These are phyloP conservation scores for Temnopleurus reevesii DNA, from an alignment of 53 echinoderm and acorn worm genomes.

Conservation along the genomic window DNA sequence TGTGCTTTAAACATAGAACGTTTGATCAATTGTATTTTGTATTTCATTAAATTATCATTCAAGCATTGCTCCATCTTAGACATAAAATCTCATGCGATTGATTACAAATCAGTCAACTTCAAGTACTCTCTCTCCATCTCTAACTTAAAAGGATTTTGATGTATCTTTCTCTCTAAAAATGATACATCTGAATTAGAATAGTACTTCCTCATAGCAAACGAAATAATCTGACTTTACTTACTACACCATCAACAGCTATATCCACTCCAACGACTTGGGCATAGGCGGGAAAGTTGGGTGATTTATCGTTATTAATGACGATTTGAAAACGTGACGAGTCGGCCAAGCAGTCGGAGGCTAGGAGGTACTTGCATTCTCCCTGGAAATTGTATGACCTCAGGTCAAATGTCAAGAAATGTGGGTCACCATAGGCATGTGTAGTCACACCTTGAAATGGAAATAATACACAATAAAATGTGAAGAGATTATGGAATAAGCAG, in stretches of 20 bases:
- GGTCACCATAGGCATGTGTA: slow-evolving; percentile 67
- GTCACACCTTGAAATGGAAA: background rate
- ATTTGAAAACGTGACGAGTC: slow-evolving; percentile 67
- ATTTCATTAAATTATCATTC: too few relatives aligned
- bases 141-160: too few relatives aligned
- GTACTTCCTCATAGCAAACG: background rate
- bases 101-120: too few relatives aligned
- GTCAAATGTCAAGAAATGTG: slow-evolving; percentile 75
- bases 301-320: slow-evolving; percentile 43
- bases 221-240: background rate
- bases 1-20: too few relatives aligned
- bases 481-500: background rate
- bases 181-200: too few relatives aligned
- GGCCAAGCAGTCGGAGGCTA: slow-evolving; percentile 71
- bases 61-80: too few relatives aligned
- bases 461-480: background rate
- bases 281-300: slow-evolving; percentile 9
- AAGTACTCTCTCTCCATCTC: too few relatives aligned
- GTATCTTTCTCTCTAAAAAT: too few relatives aligned
- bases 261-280: slow-evolving; percentile 7
- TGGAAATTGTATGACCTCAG: slow-evolving; percentile 63
- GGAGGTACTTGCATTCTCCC: slow-evolving; percentile 73
- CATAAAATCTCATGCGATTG: too few relatives aligned
- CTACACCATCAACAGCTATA: slow-evolving; percentile 17
- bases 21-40: too few relatives aligned